Base-by-base conservation (phyloP, 1,140 invertebrate species). In the Oscheius sp. region DNA sequence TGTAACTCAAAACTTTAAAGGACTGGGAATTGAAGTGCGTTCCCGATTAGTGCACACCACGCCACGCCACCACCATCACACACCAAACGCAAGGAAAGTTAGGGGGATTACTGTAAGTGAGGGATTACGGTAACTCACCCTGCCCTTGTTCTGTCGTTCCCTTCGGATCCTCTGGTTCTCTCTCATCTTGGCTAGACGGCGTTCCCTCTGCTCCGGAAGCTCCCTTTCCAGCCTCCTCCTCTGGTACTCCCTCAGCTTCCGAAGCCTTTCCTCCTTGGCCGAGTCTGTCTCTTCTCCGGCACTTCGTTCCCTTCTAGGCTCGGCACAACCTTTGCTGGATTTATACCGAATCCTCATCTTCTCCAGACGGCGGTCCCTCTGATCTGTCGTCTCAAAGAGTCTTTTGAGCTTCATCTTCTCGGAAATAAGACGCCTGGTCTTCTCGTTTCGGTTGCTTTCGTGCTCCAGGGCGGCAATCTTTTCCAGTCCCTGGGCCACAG, bases 371-470 rank as follows among this genome's bases (percentile, higher is more conserved):
- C 23, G 26, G 7, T 10, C 42, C 31, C 64, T 67, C 26, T 67
- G 26, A 7, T 58, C 36, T 62, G 35, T 10, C 7, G 1, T 67
- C 38, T 67, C 64, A 62, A 58, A 58, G 7, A 67, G 28, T 29
- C 64, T 67, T 28, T 67, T 67, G 18, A 67, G 28, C 28, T 67
- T 67, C 64, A 67, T 67, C 42, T 35, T 42, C 64, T 67, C 64
- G 10, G 35, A 67, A 28, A 58, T 29, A 4, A 67, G 18, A 26
- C 31, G 63, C 29, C 34, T 67, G 18, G 29, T 58, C 34, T 38
- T 42, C 62, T 67, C 64, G 13, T 58, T 10, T 58, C 62, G 15
- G 1, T 67, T 38, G 49, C 7, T 32, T 63, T 63, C 34, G n/a
- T 13, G 4, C 34, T 36, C 34, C 3, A 63, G 29, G 7, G 28